These are phyloP conservation scores for Engystomops pustulosus DNA, from an alignment of 2,113 vertebrate genomes.

Conservation along the genomic window DNA sequence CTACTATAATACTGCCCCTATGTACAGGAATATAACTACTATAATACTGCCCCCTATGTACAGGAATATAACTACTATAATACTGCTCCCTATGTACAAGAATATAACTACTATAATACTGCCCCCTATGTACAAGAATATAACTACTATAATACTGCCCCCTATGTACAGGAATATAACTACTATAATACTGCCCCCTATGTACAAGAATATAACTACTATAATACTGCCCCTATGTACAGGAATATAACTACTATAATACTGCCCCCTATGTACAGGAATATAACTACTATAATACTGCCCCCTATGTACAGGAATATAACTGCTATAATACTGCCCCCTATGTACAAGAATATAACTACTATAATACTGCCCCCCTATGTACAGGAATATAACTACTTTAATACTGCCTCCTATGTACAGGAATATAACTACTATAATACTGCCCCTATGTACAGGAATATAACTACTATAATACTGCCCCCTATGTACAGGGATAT, in stretches of 20 bases:
- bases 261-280: not conserved
- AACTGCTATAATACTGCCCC: not conserved
- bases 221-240: not conserved
- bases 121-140: not conserved
- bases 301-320: not conserved
- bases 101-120: constrained; percentile 8
- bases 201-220: constrained; percentile 5
- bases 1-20: not conserved
- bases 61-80: constrained; percentile 8
- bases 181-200: too few relatives aligned
- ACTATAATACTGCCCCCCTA: not conserved
- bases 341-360: constrained; percentile 13
- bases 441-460: not conserved
- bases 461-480: constrained; percentile 12
- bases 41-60: not conserved
- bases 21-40: constrained; percentile 10
- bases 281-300: constrained; percentile 13
- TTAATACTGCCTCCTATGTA: not conserved
- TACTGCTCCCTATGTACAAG: not conserved
- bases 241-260: constrained; percentile 2
- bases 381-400: not conserved
- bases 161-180: not conserved
- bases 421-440: constrained; percentile 8
- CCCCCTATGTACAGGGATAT: not conserved
- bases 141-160: constrained; percentile 1